Evolutionary conservation across 1,140 invertebrate species (phyloP).

Genomic region (Ctenoplectra terminalis): DNA sequence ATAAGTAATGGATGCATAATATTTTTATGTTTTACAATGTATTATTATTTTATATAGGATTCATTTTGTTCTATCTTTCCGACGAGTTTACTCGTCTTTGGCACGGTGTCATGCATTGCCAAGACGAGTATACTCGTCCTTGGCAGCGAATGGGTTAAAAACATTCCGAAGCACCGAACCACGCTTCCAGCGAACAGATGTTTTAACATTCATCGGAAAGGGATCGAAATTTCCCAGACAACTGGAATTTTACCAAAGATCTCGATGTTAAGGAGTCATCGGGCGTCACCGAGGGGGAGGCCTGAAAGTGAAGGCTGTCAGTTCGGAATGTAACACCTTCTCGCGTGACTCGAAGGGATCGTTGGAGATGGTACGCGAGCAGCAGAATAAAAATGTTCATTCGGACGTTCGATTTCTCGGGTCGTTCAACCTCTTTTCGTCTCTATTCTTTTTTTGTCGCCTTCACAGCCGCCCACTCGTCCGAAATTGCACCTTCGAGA

Average conservation of each 20-base stretch:
- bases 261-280: neutral
- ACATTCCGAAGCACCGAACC: too few relatives aligned
- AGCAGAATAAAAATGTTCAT: conserved; percentile 58
- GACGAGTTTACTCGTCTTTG: too few relatives aligned
- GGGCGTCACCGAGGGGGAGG: too few relatives aligned
- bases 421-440: conserved; percentile 58
- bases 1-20: too few relatives aligned
- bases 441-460: conserved; percentile 40
- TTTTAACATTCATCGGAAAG: neutral
- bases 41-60: too few relatives aligned
- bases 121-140: too few relatives aligned
- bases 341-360: conserved; percentile 47
- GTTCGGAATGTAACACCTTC: conserved; percentile 37
- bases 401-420: conserved; percentile 42
- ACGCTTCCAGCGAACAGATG: too few relatives aligned
- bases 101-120: too few relatives aligned
- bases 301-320: conserved; percentile 21
- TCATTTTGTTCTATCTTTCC: too few relatives aligned
- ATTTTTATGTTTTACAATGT: too few relatives aligned
- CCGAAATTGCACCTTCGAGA: conserved; percentile 64
- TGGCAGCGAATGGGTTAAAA: too few relatives aligned
- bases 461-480: conserved; percentile 58
- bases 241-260: neutral
- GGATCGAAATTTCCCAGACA: neutral
- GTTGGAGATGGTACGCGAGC: conserved; percentile 16